Percentiles rank a stretch among this genome's conserved stretches.
These are phyloP conservation scores for Onthophagus sagittarius DNA, from an alignment of 2,888 invertebrate genomes.

Conservation along the genomic window DNA sequence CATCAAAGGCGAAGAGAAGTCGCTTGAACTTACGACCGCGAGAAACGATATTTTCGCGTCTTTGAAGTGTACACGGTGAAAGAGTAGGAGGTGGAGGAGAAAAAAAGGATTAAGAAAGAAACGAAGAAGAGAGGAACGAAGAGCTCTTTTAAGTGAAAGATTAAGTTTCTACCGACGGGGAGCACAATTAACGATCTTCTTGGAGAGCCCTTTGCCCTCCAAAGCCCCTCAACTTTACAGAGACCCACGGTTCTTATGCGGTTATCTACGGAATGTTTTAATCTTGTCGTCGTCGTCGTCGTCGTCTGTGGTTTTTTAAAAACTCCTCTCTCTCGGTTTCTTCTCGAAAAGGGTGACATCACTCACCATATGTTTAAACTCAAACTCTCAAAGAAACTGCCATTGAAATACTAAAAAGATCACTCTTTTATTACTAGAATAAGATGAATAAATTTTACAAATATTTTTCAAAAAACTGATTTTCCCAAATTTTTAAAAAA, in stretches of 20 bases:
- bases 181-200: constrained; percentile 3
- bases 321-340: no score
- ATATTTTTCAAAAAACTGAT: no score
- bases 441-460: no score
- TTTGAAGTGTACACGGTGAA: constrained; percentile 7
- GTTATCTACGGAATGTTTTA: constrained; percentile 11
- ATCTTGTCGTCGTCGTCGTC: constrained; percentile 5
- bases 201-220: not conserved
- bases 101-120: not conserved
- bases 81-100: not conserved
- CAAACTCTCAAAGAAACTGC: no score
- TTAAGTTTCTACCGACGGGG: constrained; percentile 25
- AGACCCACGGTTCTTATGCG: constrained; percentile 1
- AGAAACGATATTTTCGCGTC: constrained; percentile 5
- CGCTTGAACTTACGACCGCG: not conserved
- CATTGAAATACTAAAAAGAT: no score
- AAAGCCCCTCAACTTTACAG: not conserved
- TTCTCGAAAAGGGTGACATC: not conserved
- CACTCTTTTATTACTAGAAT: no score
- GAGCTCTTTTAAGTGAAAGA: constrained; percentile 22
- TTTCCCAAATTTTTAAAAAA: no score
- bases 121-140: not conserved
- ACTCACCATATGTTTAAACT: not conserved
- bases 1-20: constrained; percentile 6
- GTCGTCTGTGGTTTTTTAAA: constrained; percentile 8